These are phyloP conservation scores for Agrotis clavis DNA, from an alignment of 2,888 invertebrate species.

Conservation along the genomic window DNA sequence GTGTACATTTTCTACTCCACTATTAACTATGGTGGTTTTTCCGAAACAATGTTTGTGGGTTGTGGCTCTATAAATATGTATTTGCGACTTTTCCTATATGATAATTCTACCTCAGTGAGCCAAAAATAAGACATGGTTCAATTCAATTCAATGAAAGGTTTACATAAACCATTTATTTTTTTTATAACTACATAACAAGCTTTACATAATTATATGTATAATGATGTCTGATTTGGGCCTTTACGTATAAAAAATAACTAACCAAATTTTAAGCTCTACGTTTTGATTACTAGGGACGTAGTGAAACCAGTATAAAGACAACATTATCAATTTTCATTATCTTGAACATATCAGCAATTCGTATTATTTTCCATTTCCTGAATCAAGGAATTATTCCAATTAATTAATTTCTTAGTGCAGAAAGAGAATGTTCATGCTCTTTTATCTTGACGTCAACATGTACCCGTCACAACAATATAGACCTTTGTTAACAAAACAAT, in stretches of 20 bases:
- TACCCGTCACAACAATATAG: neutral
- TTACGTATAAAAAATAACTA: too few species aligned
- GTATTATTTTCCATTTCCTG: slow-evolving; percentile 7
- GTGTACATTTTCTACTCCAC: neutral
- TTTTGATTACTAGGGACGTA: too few species aligned
- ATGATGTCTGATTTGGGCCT: too few species aligned
- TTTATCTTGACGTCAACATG: slow-evolving; percentile 16
- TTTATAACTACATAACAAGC: too few species aligned
- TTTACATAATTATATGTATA: too few species aligned
- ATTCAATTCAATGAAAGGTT: too few species aligned
- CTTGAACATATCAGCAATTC: slow-evolving; percentile 1
- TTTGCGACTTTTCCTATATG: neutral
- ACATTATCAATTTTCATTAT: neutral
- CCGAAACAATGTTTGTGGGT: too few species aligned
- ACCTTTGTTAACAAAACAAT: neutral
- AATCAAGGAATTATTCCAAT: neutral
- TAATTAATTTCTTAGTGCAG: neutral
- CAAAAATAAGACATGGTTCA: neutral
- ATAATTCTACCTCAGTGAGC: neutral
- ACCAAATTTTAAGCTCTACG: too few species aligned
- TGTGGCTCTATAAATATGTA: neutral
- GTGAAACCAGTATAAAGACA: neutral
- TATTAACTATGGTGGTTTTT: neutral
- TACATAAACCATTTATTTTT: too few species aligned
- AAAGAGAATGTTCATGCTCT: slow-evolving; percentile 6